Evolutionary conservation across 2,113 vertebrate species (phyloP).

Genomic region (Leucoraja erinaceus): DNA sequence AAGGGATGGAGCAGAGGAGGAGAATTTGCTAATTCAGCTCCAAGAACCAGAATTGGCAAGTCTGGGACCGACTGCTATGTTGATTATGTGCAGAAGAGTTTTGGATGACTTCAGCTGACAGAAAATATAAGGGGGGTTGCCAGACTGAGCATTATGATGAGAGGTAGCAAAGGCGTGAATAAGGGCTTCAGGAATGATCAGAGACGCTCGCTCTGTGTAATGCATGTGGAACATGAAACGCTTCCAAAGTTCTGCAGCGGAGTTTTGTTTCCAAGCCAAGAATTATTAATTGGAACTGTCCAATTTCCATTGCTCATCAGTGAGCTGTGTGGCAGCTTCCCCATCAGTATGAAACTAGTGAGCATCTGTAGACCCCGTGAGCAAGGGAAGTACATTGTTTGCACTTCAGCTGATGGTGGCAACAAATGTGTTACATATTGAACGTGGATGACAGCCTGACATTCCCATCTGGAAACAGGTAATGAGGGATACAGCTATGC

Average conservation of each 20-base stretch:
- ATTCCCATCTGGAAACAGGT: not conserved
- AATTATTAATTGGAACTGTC: not conserved
- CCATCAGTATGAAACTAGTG: not conserved
- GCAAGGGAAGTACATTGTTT: not conserved
- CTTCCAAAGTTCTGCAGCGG: not conserved
- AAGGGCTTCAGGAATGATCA: not conserved
- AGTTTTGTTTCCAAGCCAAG: not conserved
- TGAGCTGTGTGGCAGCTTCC: not conserved
- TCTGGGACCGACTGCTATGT: too few relatives aligned
- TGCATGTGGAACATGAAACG: not conserved
- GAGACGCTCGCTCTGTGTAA: not conserved
- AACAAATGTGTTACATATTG: slow-evolving; percentile 5
- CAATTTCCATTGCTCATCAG: not conserved
- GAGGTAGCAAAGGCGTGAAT: not conserved
- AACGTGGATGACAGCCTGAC: not conserved
- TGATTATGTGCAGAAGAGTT: not conserved
- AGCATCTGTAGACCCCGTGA: slow-evolving; percentile 5
- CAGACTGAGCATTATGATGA: not conserved
- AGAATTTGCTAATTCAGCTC: not conserved
- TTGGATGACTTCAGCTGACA: not conserved
- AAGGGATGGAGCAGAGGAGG: not conserved
- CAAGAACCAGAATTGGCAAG: not conserved
- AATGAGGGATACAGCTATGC: not conserved
- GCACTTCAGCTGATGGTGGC: not conserved
- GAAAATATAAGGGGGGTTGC: not conserved